Percentiles rank a stretch among this genome's conserved stretches.
Evolutionary conservation across 2,888 invertebrate genomes (phyloP).

Genomic region (Apotomis capreana): DNA sequence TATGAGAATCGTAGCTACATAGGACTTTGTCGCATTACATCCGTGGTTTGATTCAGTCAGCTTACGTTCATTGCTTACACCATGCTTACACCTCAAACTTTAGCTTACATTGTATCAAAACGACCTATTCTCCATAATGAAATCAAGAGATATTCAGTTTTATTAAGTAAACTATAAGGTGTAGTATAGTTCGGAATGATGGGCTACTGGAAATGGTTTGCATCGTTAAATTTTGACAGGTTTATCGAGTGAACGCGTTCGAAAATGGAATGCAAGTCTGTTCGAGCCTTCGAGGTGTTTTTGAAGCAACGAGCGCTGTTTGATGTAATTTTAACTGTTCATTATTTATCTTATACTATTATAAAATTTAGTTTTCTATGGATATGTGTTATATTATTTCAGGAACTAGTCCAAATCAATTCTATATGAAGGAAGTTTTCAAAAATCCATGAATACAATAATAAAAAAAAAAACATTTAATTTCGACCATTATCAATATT

Average conservation of each 20-base stretch:
- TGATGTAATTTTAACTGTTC: not conserved
- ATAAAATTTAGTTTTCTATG: too few species aligned
- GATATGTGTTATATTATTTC: too few species aligned
- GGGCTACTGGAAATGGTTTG: slow-evolving; percentile 52
- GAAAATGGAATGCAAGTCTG: slow-evolving; percentile 47
- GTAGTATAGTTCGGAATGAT: slow-evolving; percentile 12
- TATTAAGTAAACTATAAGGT: not conserved
- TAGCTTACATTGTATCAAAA: slow-evolving; percentile 41
- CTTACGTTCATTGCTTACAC: slow-evolving; percentile 59
- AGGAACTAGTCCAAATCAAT: too few species aligned
- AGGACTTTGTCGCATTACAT: not conserved
- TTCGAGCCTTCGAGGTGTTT: slow-evolving; percentile 44
- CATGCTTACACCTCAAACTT: slow-evolving; percentile 63
- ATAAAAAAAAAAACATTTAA: too few species aligned
- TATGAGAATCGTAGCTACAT: not conserved
- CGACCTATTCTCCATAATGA: slow-evolving; percentile 25
- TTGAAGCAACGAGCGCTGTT: not conserved
- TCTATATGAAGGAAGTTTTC: too few species aligned
- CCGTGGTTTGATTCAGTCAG: slow-evolving; percentile 63
- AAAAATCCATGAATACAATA: too few species aligned
- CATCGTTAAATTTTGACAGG: slow-evolving; percentile 58
- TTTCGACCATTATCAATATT: too few species aligned
- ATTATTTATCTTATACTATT: too few species aligned
- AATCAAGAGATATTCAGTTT: slow-evolving; percentile 41
- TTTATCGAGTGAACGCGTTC: slow-evolving; percentile 53